phyloP scores from a whole-genome alignment of 1,140 invertebrate species.

The Agrypnia vestita region DNA sequence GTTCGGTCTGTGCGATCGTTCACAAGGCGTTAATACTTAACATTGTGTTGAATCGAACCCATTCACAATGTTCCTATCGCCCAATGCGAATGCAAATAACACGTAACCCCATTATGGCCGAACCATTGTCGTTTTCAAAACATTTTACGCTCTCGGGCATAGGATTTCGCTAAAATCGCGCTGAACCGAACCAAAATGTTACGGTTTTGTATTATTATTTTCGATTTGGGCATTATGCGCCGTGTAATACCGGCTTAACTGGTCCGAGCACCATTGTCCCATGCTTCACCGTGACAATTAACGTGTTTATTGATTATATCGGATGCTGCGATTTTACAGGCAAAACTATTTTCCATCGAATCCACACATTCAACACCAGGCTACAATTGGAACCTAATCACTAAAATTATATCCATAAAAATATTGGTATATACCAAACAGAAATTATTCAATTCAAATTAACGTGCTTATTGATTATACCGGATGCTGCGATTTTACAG shows the following conservation, averaged over 20 bases:
- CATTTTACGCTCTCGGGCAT: slow-evolving; percentile 45
- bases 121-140: slow-evolving; percentile 44
- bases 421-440: no score
- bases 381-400: no score
- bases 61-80: slow-evolving; percentile 30
- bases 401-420: no score
- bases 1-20: slow-evolving; percentile 16
- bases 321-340: no score
- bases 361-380: no score
- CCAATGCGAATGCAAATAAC: slow-evolving; percentile 45
- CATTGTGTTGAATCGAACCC: slow-evolving; percentile 27
- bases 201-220: slow-evolving; percentile 46
- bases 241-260: slow-evolving; percentile 25
- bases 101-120: slow-evolving; percentile 47
- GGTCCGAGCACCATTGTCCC: not conserved
- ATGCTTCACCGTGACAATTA: not conserved
- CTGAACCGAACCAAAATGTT: slow-evolving; percentile 45
- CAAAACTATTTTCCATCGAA: no score
- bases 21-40: slow-evolving; percentile 15
- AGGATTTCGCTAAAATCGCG: slow-evolving; percentile 45
- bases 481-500: no score
- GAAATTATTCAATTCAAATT: no score
- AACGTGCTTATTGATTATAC: no score
- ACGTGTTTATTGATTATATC: slow-evolving; percentile 3
- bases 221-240: slow-evolving; percentile 29